Percentiles rank a stretch among this genome's conserved stretches.
Conservation (phyloP, 1,140 invertebrate species). For the Heliothis virescens region DNA sequence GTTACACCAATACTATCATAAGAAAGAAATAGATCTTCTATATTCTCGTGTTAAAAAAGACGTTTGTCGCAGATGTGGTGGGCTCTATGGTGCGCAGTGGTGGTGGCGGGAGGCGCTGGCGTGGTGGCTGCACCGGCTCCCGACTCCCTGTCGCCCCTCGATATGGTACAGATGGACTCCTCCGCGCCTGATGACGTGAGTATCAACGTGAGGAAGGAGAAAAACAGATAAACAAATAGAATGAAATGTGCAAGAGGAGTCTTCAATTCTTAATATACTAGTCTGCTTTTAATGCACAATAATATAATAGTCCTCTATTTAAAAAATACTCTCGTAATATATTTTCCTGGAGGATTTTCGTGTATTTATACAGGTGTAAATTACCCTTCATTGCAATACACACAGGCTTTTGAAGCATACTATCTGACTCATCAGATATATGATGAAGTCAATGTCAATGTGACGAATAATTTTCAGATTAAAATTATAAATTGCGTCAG, state of each 20-base stretch:
- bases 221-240: background rate
- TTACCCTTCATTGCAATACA: no score
- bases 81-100: conserved; percentile 73
- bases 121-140: conserved; percentile 63
- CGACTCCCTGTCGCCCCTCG: conserved; percentile 65
- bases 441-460: background rate
- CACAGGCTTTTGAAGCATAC: background rate
- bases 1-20: no score
- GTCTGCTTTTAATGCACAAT: no score
- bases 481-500: background rate
- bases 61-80: conserved; percentile 76
- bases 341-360: no score
- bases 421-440: background rate
- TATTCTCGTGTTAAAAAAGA: background rate
- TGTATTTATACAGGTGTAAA: no score
- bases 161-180: conserved; percentile 72
- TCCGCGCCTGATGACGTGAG: conserved; percentile 74
- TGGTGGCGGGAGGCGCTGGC: conserved; percentile 66
- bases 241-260: background rate
- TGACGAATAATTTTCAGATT: background rate
- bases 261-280: no score
- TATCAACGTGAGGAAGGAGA: background rate
- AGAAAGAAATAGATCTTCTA: no score
- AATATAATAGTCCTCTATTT: no score
- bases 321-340: no score